Evolutionary conservation across 2,888 invertebrate species (phyloP).

Genomic region (Bellardia pandia): DNA sequence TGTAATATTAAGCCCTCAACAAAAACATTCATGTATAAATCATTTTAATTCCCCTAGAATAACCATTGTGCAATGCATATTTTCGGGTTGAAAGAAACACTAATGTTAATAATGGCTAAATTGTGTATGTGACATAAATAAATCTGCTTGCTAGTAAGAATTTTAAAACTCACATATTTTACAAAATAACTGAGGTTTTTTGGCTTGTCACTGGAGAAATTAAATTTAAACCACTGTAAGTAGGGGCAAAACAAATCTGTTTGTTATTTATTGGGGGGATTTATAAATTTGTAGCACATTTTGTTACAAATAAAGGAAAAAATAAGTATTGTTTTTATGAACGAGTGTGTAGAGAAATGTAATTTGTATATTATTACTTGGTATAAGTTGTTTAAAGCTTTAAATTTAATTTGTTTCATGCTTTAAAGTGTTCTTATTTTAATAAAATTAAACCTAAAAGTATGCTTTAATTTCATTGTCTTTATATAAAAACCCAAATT

Average conservation of each 20-base stretch:
- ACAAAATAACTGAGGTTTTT: background rate
- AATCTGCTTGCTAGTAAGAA: background rate
- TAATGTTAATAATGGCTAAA: conserved; percentile 8
- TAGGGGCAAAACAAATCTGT: background rate
- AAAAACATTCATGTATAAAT: background rate
- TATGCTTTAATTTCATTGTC: background rate
- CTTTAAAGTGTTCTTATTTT: background rate
- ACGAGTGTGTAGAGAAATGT: too few relatives aligned
- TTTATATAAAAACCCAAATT: background rate
- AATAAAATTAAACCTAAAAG: background rate
- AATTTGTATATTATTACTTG: too few relatives aligned
- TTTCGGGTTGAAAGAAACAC: background rate
- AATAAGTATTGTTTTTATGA: background rate
- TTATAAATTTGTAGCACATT: background rate
- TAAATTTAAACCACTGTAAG: background rate
- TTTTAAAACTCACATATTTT: background rate
- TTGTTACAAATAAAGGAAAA: background rate
- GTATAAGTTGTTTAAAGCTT: too few relatives aligned
- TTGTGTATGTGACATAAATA: conserved; percentile 5
- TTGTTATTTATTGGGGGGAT: background rate
- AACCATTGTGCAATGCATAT: background rate
- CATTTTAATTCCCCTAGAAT: conserved; percentile 3
- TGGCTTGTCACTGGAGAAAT: background rate
- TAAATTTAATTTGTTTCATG: background rate
- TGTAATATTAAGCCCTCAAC: background rate